These are phyloP conservation scores for Hypomecis atomaria DNA, from an alignment of 2,888 invertebrate species.

Conservation along the genomic window DNA sequence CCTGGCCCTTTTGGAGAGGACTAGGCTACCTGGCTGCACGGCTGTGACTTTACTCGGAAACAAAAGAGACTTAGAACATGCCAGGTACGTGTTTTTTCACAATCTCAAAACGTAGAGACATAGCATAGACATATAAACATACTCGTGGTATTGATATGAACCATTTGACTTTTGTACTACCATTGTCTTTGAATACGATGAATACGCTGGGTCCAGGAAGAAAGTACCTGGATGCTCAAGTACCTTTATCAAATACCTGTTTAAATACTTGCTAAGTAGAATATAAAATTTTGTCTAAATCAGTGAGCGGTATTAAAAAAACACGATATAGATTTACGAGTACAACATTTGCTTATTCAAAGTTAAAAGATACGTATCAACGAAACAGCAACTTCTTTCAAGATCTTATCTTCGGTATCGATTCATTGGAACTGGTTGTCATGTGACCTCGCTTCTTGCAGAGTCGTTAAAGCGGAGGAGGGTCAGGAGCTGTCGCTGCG, in stretches of 20 bases:
- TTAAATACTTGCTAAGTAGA: too few species aligned
- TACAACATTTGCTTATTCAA: not conserved
- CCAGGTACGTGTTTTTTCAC: constrained; percentile 83
- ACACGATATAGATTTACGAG: not conserved
- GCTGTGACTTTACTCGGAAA: constrained; percentile 92
- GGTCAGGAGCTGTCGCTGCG: constrained; percentile 91
- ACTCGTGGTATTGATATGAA: too few species aligned
- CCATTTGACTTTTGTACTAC: too few species aligned
- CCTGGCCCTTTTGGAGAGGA: constrained; percentile 88
- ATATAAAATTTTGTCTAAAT: too few species aligned
- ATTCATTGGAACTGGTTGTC: constrained; percentile 5
- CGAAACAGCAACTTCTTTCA: not conserved
- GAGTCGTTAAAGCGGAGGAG: constrained; percentile 91
- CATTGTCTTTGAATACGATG: too few species aligned
- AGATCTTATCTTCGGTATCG: constrained; percentile 6
- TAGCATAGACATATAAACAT: too few species aligned
- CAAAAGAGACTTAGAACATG: constrained; percentile 92
- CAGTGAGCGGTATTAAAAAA: too few species aligned
- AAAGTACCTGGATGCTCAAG: too few species aligned
- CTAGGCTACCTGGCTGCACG: constrained; percentile 90
- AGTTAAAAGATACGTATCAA: not conserved
- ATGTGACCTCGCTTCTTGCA: constrained; percentile 60
- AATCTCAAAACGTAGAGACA: not conserved
- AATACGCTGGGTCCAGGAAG: too few species aligned
- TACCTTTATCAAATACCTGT: too few species aligned